Evolutionary conservation across 92 coral and sea anemone species (phyloP), one percentile per base, ranked within the genome.

Genomic region (Bergia sp.): DNA sequence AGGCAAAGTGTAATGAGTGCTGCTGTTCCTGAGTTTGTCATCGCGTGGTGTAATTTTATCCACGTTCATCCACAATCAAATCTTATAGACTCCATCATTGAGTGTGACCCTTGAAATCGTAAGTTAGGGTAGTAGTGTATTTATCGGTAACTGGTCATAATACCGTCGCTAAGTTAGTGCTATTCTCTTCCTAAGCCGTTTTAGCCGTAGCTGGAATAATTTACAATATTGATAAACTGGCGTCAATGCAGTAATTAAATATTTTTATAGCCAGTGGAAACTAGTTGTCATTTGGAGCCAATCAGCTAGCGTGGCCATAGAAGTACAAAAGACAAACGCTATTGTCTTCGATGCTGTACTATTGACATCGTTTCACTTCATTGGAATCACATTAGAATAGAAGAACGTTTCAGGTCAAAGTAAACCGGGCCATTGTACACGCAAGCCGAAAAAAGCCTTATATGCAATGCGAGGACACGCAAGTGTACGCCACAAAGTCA

Each of bases 171-270:
- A 69, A 71, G 87, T 71, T 84, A 45, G 77, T 37, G 43, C 79
- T 84, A 37, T 43, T 69, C 87, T 84, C 79, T 84, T 36, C 65
- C 67, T 84, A 84, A 84, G 87, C 65, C 87, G 78, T 84, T 84
- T 84, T 84, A 84, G 65, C 79, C 61, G 57, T 49, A 16, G 38
- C 79, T 72, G 87, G 78, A 69, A 72, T 69, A 84, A 84, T 84
- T 82, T 84, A 84, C 47, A 84, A 84, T 84, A 84, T 71, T 84
- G 64, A 84, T 84, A 71, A 69, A 84, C 87, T 84, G 66, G 77
- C 66, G 53, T 84, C 87, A 84, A 73, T 72, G 20, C 87, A 71
- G 79, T 84, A 84, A 84, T 84, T 84, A 84, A 84, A 84, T 73
- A 84, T 84, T 84, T 84, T 71, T 74, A 72, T 84, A 69, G 45